These are phyloP conservation scores for Odontothrips loti DNA, from an alignment of 2,888 invertebrate genomes.

Conservation along the genomic window DNA sequence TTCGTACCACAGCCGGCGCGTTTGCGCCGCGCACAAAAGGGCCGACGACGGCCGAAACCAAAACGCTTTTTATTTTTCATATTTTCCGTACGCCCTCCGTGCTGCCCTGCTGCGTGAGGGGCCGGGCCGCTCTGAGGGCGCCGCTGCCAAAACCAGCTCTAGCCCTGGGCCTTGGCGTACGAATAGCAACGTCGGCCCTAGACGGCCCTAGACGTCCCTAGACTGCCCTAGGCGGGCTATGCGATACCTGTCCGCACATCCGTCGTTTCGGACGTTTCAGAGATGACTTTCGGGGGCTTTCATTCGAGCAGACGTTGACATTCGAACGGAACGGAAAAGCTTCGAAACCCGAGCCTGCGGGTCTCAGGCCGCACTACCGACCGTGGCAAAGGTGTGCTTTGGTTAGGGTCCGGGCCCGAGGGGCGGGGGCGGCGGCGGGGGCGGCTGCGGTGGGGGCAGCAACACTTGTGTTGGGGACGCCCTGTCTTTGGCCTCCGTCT, in stretches of 20 bases:
- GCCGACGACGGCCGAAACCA: not conserved
- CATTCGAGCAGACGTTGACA: not conserved
- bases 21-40: not conserved
- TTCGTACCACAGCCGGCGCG: not conserved
- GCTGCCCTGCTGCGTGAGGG: no score
- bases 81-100: no score
- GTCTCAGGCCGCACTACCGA: not conserved
- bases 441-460: not conserved
- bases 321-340: not conserved
- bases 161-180: no score
- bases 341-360: constrained; percentile 10
- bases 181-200: no score
- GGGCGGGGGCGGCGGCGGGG: not conserved
- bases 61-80: no score
- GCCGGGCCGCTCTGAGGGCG: no score
- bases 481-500: not conserved
- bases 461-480: not conserved
- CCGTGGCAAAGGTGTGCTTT: not conserved
- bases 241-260: not conserved
- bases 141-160: no score
- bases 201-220: no score
- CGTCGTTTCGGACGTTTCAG: not conserved
- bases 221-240: no score
- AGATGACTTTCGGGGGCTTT: not conserved
- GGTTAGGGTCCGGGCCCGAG: not conserved